Evolutionary conservation across 2,888 invertebrate species (phyloP), one percentile per base, ranked within the genome.

Genomic region (Nomada fucata): DNA sequence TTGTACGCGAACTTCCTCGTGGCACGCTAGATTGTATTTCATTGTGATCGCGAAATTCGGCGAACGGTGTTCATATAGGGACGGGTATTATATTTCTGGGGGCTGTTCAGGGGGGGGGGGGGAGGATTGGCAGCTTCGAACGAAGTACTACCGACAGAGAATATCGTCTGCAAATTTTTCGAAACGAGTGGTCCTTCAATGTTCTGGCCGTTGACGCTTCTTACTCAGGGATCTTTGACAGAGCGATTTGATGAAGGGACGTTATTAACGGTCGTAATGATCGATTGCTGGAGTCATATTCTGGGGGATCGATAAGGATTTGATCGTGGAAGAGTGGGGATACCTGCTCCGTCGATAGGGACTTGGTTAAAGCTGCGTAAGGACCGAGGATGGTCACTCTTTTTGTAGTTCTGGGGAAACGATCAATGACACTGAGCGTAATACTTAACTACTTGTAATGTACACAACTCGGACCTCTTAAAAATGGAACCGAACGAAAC

Each of bases 201-300:
- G 71, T 70, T 68, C 63, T 74, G 74, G 71, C 72, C 78, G 73
- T 70, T 84, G 68, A 88, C 77, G 84, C 88, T 86, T 87, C 55
- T 78, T 76, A 74, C 87, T 87, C 87, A 84, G 87, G 87, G 86
- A 88, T 88, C 79, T 84, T 82, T 69, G 79, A 79, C 72, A 87
- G 53, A 44, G 26, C 36, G 47, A 59, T 73, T 81, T 73, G 59
- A 74, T 75, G 60, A 52, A 29, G 47, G 13, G 63, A 73, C 10
- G 36, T 59, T 73, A n/a, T 70, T 68, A 72, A 71, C 36, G 36
- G 36, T 7, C 36, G 18, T 61, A 36, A 18, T 13, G 61, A 50
- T 44, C 78, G 60, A 65, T 20, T 55, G 53, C 11, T 70, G 50
- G 42, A 71, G 18, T 26, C 53, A 0, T 42, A 7, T 71, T 60